Percentiles rank a stretch among this genome's conserved stretches.
These are phyloP conservation scores for Halcyon leucocephala DNA, from an alignment of 2,797 vertebrate genomes.

Conservation along the genomic window DNA sequence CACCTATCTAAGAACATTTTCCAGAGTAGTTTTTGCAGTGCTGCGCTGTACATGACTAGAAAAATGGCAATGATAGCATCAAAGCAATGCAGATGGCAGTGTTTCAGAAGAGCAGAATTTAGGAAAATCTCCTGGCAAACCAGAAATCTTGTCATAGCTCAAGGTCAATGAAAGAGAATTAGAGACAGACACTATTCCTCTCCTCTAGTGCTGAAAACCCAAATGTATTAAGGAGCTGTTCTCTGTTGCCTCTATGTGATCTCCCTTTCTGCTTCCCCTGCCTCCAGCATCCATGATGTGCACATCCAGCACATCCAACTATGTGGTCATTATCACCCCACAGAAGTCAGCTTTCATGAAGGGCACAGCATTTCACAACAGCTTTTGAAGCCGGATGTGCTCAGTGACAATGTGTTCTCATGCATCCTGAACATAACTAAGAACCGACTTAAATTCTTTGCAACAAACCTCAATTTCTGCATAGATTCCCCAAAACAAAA, in stretches of 20 bases:
- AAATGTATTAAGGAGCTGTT: background rate
- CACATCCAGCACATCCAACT: too few relatives aligned
- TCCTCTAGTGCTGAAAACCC: background rate
- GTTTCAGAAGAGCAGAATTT: background rate
- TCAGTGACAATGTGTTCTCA: background rate
- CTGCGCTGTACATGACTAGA: background rate
- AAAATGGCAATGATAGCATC: background rate
- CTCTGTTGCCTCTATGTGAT: background rate
- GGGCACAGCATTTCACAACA: background rate
- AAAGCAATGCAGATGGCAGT: background rate
- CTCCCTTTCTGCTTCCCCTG: background rate
- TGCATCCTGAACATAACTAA: background rate
- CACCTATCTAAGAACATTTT: background rate
- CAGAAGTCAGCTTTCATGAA: background rate
- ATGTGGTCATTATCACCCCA: background rate
- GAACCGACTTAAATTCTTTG: background rate
- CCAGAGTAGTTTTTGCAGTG: background rate
- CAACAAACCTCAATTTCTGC: background rate
- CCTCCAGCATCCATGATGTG: accelerated
- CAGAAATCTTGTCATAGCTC: background rate
- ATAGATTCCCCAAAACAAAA: background rate
- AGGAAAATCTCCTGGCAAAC: background rate
- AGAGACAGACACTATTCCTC: background rate
- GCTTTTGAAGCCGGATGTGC: background rate
- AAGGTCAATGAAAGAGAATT: background rate